These are phyloP conservation scores for Sarcophaga peregrina DNA, from an alignment of 1,140 invertebrate species.

Conservation along the genomic window DNA sequence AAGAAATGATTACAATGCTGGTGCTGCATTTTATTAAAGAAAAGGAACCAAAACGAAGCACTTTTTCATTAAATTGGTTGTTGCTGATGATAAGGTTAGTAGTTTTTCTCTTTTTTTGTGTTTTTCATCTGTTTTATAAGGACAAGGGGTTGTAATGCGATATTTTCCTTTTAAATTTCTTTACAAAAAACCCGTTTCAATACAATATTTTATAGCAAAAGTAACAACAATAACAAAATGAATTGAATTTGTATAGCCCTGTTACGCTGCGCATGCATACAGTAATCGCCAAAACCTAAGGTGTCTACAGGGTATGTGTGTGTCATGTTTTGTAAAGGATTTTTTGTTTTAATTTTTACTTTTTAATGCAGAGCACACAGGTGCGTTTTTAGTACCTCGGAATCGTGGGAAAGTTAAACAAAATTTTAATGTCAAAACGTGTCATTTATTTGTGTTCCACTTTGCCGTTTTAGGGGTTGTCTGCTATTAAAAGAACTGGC, in stretches of 20 bases:
- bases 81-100: not conserved
- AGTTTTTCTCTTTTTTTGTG: not conserved
- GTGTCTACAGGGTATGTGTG: not conserved
- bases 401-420: not conserved
- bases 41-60: not conserved
- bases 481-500: not conserved
- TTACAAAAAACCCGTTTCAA: slow-evolving; percentile 10
- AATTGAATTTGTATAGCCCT: too few species aligned
- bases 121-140: not conserved
- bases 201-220: not conserved
- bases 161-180: slow-evolving; percentile 11
- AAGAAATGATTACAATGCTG: not conserved
- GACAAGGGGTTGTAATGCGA: not conserved
- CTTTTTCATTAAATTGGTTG: not conserved
- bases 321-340: not conserved
- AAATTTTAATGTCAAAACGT: not conserved
- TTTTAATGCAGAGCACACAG: not conserved
- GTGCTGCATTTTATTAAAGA: too few species aligned
- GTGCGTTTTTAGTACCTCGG: not conserved
- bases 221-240: too few species aligned
- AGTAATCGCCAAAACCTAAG: not conserved
- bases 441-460: not conserved
- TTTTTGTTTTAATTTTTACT: not conserved
- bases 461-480: not conserved
- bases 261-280: not conserved